These are phyloP conservation scores for Uria aalge DNA, from an alignment of 2,113 vertebrate species.

Conservation along the genomic window DNA sequence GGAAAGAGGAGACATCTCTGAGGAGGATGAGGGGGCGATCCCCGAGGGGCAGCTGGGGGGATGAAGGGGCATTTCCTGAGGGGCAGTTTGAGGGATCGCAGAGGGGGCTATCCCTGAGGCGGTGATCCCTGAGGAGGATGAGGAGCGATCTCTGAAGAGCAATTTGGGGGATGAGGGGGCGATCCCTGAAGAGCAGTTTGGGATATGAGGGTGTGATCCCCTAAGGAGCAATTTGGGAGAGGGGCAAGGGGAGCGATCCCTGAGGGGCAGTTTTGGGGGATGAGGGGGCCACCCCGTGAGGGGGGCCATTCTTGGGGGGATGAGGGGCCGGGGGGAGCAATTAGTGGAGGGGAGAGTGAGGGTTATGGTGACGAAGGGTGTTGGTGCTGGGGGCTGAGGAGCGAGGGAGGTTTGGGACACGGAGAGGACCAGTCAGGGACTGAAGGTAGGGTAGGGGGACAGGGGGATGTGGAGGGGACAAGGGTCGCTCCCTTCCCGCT, in stretches of 20 bases:
- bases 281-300: background rate
- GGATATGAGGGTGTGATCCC: background rate
- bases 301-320: background rate
- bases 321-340: background rate
- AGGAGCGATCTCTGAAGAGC: background rate
- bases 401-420: accelerated
- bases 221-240: background rate
- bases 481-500: background rate
- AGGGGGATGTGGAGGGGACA: too few relatives aligned
- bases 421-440: background rate
- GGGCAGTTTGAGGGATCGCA: background rate
- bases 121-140: background rate
- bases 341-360: background rate
- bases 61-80: background rate
- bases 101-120: background rate
- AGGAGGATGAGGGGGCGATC: background rate
- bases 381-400: background rate
- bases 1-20: too few relatives aligned
- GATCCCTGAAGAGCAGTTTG: background rate
- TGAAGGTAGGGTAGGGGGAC: background rate
- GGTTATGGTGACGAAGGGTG: background rate
- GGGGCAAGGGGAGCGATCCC: background rate
- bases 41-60: too few relatives aligned
- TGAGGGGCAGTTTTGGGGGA: background rate
- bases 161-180: too few relatives aligned